Conservation (phyloP, 2,888 invertebrate species). For the Ormia ochracea region DNA sequence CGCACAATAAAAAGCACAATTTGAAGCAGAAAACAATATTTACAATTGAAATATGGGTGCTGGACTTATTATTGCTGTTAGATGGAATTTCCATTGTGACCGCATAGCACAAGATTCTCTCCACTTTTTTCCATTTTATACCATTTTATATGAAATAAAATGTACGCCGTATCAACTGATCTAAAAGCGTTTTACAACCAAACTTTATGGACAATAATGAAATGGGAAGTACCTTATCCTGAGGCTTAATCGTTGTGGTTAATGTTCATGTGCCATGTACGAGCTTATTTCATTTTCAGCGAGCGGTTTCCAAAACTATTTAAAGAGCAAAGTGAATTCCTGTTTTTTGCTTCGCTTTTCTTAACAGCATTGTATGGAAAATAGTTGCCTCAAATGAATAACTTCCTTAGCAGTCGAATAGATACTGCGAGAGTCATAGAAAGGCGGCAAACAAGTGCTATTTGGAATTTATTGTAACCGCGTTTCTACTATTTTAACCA, state of each 20-base stretch:
- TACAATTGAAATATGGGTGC: neutral
- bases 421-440: conserved; percentile 33
- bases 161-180: conserved; percentile 60
- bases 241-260: conserved; percentile 54
- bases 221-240: conserved; percentile 62
- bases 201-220: conserved; percentile 60
- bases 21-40: neutral
- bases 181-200: conserved; percentile 60
- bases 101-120: neutral
- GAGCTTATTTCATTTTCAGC: conserved; percentile 34
- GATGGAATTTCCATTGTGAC: conserved; percentile 4
- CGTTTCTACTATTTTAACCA: conserved; percentile 15
- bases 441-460: conserved; percentile 62
- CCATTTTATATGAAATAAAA: conserved; percentile 39
- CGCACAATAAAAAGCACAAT: neutral
- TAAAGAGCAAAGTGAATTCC: conserved; percentile 45
- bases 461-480: conserved; percentile 43
- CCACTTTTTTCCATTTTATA: neutral
- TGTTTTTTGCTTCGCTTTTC: neutral
- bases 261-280: conserved; percentile 32
- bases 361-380: neutral
- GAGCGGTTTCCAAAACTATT: conserved; percentile 35
- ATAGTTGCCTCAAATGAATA: conserved; percentile 13
- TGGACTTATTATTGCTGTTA: conserved; percentile 30
- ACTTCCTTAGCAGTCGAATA: conserved; percentile 24